phyloP scores from a whole-genome alignment of 2,888 invertebrate species.

The Leptinotarsa rubiginosa region DNA sequence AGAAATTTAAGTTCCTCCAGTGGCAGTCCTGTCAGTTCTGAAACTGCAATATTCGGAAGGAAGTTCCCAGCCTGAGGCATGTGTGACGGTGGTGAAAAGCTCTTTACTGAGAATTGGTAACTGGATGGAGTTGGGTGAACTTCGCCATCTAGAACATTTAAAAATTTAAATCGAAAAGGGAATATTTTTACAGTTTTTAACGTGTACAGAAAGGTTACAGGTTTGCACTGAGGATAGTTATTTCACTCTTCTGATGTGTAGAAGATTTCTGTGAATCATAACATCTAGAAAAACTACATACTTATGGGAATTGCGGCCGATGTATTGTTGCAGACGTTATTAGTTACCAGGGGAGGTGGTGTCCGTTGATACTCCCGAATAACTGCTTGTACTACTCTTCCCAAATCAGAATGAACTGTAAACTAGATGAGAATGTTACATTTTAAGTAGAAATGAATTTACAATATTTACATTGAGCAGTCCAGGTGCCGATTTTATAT shows the following conservation, averaged over 20 bases:
- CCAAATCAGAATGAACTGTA: slow-evolving; percentile 82
- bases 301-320: slow-evolving; percentile 56
- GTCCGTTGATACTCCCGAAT: slow-evolving; percentile 81
- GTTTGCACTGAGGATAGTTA: too few relatives aligned
- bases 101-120: slow-evolving; percentile 52
- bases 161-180: not conserved
- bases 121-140: slow-evolving; percentile 57
- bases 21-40: slow-evolving; percentile 68
- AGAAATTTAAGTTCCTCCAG: slow-evolving; percentile 78
- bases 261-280: not conserved
- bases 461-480: slow-evolving; percentile 72
- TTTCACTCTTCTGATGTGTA: too few relatives aligned
- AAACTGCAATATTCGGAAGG: slow-evolving; percentile 61
- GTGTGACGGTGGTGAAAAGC: slow-evolving; percentile 58
- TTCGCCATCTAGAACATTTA: slow-evolving; percentile 56
- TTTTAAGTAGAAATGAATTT: slow-evolving; percentile 19
- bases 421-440: slow-evolving; percentile 67
- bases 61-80: slow-evolving; percentile 38
- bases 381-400: slow-evolving; percentile 83
- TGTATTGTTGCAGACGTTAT: slow-evolving; percentile 42
- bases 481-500: slow-evolving; percentile 80
- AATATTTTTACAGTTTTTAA: too few relatives aligned
- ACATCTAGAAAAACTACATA: slow-evolving; percentile 33
- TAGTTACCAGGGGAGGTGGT: slow-evolving; percentile 67
- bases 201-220: too few relatives aligned